Percentiles rank a stretch among this genome's conserved stretches.
Evolutionary conservation across 1,140 invertebrate species (phyloP).

Genomic region (Drosophila paulistorum): DNA sequence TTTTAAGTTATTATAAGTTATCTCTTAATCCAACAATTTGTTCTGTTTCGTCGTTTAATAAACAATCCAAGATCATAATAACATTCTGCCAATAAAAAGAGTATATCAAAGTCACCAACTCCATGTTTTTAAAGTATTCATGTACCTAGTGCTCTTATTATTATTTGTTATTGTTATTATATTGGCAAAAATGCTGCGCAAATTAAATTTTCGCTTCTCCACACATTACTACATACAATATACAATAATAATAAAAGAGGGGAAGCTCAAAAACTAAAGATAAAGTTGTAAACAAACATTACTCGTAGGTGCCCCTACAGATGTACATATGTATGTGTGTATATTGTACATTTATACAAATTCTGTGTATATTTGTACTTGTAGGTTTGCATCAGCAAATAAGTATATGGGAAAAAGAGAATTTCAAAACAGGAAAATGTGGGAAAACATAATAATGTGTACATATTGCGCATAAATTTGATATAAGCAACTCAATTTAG

Average conservation of each 20-base stretch:
- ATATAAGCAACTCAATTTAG: not conserved
- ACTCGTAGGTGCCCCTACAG: slow-evolving; percentile 11
- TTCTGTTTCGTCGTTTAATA: too few species aligned
- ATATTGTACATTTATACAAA: slow-evolving; percentile 17
- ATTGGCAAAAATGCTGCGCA: slow-evolving; percentile 56
- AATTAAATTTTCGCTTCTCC: slow-evolving; percentile 41
- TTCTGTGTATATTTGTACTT: not conserved
- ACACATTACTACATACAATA: not conserved
- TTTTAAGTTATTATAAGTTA: too few species aligned
- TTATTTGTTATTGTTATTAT: slow-evolving; percentile 32
- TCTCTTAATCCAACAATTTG: too few species aligned
- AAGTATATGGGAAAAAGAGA: not conserved
- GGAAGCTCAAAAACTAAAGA: slow-evolving; percentile 10
- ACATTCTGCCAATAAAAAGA: not conserved
- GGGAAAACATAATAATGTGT: slow-evolving; percentile 9
- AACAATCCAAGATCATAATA: too few species aligned
- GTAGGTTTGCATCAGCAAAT: slow-evolving; percentile 4
- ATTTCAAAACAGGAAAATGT: slow-evolving; percentile 6
- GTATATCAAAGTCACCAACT: slow-evolving; percentile 21
- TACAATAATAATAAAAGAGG: too few species aligned
- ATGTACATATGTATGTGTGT: too few species aligned
- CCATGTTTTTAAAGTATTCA: not conserved
- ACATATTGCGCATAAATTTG: slow-evolving; percentile 11
- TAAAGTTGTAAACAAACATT: slow-evolving; percentile 12
- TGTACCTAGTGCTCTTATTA: slow-evolving; percentile 17